Conservation (phyloP, 2,888 invertebrate species). For the Eupithecia dodoneata region DNA sequence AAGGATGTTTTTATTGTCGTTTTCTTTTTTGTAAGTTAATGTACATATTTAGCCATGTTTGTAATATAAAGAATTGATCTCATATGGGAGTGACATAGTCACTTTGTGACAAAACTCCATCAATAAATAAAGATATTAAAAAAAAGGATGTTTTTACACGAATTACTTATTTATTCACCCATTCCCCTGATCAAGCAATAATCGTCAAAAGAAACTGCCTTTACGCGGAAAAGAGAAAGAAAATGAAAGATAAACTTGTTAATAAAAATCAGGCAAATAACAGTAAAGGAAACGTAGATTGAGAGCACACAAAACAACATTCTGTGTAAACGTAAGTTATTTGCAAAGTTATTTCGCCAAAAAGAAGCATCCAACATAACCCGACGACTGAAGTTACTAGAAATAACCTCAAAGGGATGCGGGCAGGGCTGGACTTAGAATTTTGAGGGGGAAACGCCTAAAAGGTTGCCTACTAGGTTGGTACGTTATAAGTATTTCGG, state of each 20-base stretch:
- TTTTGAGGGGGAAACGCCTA: background rate
- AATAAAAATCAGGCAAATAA: background rate
- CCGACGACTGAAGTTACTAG: constrained; percentile 17
- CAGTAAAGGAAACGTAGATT: background rate
- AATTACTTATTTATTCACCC: no score
- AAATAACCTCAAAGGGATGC: constrained; percentile 23
- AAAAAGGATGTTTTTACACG: no score
- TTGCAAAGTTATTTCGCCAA: constrained; percentile 18
- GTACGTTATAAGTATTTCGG: background rate
- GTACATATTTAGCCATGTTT: no score
- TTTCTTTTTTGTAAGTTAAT: no score
- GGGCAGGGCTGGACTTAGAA: constrained; percentile 1
- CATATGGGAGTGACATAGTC: no score
- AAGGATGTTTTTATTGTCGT: no score
- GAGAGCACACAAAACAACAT: background rate
- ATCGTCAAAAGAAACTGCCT: background rate
- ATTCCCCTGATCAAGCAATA: background rate
- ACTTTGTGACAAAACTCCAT: no score
- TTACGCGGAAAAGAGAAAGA: background rate
- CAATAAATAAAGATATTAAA: no score
- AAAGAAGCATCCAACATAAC: constrained; percentile 15
- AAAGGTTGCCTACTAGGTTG: background rate
- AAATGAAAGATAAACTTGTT: background rate
- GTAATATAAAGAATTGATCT: no score
- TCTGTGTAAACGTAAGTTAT: background rate